A percentile compares a stretch with the other conserved stretches of the same genome.
Evolutionary conservation across 2,113 vertebrate genomes (phyloP).

Genomic region (Nesoenas mayeri): DNA sequence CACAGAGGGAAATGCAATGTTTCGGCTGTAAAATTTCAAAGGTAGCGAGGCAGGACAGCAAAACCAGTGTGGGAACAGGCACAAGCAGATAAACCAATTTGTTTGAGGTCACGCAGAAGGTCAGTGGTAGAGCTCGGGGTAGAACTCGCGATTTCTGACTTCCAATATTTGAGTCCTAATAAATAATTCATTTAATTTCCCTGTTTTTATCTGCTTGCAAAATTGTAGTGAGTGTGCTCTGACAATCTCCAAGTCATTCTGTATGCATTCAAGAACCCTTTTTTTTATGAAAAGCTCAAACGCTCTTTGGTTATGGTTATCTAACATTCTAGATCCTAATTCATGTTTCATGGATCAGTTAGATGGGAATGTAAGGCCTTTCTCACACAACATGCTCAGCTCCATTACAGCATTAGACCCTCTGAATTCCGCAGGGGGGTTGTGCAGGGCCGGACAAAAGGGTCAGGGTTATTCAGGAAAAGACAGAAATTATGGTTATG

Average conservation of each 20-base stretch:
- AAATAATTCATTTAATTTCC: conserved; percentile 58
- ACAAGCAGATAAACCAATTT: background rate
- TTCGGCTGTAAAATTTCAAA: background rate
- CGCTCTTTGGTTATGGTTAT: background rate
- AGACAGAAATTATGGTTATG: background rate
- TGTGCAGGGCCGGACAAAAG: no score
- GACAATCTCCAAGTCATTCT: background rate
- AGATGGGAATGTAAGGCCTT: background rate
- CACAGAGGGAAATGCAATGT: background rate
- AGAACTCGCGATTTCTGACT: background rate
- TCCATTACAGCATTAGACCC: background rate
- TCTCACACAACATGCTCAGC: background rate
- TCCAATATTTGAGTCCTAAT: background rate
- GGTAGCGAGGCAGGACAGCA: background rate
- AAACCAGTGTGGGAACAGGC: background rate
- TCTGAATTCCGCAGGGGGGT: background rate
- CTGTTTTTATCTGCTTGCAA: conserved; percentile 34
- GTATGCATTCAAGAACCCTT: background rate
- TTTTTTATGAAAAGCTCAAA: background rate
- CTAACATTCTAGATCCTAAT: background rate
- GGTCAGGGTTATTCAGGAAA: no score
- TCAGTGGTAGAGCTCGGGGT: background rate
- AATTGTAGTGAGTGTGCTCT: background rate
- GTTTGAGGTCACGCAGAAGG: background rate
- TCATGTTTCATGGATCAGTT: background rate